Conservation (phyloP, 64 coral and sea anemone species). For the Platygyra sinensis region DNA sequence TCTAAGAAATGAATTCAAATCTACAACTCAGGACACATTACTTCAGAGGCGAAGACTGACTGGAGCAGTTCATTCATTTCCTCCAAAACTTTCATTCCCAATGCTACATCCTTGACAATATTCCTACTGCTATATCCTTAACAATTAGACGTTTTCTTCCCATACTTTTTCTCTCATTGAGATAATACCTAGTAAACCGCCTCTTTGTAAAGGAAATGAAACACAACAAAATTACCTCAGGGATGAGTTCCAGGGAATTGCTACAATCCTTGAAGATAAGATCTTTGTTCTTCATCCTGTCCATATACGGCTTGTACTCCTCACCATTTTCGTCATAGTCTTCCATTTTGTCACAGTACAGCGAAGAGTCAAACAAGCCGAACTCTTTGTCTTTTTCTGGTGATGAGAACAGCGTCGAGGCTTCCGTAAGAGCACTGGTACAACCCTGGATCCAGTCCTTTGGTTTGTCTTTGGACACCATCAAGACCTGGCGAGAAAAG, state of each 20-base stretch:
- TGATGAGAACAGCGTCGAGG: background rate
- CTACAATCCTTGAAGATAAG: constrained; percentile 64
- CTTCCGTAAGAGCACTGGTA: constrained; percentile 3
- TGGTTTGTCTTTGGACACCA: constrained; percentile 18
- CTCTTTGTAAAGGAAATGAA: background rate
- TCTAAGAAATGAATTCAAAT: no score
- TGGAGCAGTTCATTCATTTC: no score
- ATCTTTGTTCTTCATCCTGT: constrained; percentile 30
- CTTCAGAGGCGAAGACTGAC: no score
- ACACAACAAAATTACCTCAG: background rate
- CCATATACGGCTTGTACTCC: background rate
- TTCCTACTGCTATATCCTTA: background rate
- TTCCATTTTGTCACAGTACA: constrained; percentile 39
- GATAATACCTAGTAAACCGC: background rate
- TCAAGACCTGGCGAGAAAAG: constrained; percentile 37
- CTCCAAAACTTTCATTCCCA: no score
- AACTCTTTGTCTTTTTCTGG: constrained; percentile 17
- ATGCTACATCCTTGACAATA: no score
- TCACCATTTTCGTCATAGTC: background rate
- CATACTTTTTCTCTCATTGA: no score
- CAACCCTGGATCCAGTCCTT: background rate
- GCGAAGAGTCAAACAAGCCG: constrained; percentile 47
- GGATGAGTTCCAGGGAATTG: background rate
- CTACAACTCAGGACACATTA: no score
- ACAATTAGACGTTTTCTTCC: background rate